phyloP scores from a whole-genome alignment of 2,888 invertebrate genomes.

The Synanthedon formicaeformis region DNA sequence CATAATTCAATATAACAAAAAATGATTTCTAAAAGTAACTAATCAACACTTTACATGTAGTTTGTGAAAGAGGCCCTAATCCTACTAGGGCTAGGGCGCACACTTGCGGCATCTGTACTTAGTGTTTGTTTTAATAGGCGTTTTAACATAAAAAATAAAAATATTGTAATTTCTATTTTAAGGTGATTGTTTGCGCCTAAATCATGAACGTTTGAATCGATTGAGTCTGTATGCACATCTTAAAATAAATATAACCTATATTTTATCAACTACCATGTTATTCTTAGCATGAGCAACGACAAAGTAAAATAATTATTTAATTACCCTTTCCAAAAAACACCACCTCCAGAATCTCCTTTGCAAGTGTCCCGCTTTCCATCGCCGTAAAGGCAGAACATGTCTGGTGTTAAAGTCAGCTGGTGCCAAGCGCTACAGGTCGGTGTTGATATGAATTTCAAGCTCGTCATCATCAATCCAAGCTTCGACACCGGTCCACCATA shows the following conservation, averaged over 20 bases:
- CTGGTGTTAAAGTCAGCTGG: constrained; percentile 18
- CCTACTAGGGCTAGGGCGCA: too few species aligned
- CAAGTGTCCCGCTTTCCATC: constrained; percentile 38
- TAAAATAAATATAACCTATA: not conserved
- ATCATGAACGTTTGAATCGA: not conserved
- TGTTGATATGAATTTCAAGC: constrained; percentile 22
- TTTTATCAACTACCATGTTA: not conserved
- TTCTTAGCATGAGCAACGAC: not conserved
- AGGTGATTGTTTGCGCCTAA: too few species aligned
- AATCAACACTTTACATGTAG: too few species aligned
- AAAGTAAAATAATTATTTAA: not conserved
- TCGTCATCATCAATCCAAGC: constrained; percentile 29
- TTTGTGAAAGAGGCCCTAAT: too few species aligned
- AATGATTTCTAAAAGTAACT: too few species aligned
- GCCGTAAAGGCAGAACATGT: constrained; percentile 56
- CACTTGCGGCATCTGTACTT: too few species aligned
- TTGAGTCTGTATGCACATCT: not conserved
- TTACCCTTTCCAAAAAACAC: constrained; percentile 44
- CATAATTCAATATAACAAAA: too few species aligned
- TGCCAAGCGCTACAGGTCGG: constrained; percentile 26
- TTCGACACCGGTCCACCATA: constrained; percentile 33
- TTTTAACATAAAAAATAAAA: too few species aligned
- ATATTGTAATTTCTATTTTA: too few species aligned
- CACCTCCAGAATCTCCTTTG: constrained; percentile 50
- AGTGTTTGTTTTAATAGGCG: too few species aligned